Conservation (phyloP, 2,888 invertebrate genomes). For the Spodoptera exigua region DNA sequence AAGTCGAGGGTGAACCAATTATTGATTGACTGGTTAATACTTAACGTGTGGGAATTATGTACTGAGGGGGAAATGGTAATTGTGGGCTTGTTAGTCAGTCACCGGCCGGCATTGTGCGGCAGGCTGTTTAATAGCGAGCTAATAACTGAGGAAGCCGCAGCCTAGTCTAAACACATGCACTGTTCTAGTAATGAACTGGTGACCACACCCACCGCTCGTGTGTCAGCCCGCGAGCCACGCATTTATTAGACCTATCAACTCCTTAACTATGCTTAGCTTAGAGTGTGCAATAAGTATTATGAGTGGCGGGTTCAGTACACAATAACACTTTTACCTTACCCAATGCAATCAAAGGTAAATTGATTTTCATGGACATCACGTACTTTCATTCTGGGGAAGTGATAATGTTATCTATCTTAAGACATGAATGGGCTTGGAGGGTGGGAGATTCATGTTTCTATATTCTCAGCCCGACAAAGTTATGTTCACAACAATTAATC, state of each 20-base stretch:
- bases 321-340: too few relatives aligned
- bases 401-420: background rate
- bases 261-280: background rate
- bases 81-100: conserved; percentile 14
- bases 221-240: background rate
- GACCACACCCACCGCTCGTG: conserved; percentile 14
- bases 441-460: background rate
- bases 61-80: too few relatives aligned
- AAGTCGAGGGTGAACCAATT: too few relatives aligned
- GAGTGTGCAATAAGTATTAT: background rate
- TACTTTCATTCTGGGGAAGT: too few relatives aligned
- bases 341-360: too few relatives aligned
- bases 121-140: conserved; percentile 12
- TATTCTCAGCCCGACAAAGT: conserved; percentile 10
- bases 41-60: too few relatives aligned
- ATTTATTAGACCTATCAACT: conserved; percentile 5
- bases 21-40: too few relatives aligned
- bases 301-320: conserved; percentile 1
- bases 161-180: conserved; percentile 23
- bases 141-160: conserved; percentile 14
- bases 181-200: conserved; percentile 10
- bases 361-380: too few relatives aligned
- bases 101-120: background rate
- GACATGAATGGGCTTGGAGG: background rate
- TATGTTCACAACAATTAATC: conserved; percentile 29